These are phyloP conservation scores for Xenops minutus DNA, from an alignment of 2,797 vertebrate genomes.

Conservation along the genomic window DNA sequence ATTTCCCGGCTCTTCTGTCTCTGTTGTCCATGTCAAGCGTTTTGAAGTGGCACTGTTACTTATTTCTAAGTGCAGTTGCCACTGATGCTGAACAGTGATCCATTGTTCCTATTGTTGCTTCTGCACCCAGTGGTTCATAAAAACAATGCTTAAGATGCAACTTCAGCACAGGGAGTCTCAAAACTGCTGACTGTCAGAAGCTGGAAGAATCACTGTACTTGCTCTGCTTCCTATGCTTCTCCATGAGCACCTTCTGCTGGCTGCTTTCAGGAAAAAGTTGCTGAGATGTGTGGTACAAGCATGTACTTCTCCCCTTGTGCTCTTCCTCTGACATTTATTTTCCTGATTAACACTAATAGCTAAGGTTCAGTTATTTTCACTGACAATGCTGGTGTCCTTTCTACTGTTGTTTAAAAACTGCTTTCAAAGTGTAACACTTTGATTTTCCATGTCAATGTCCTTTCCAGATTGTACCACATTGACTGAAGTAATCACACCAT, in stretches of 20 bases:
- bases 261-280: not conserved
- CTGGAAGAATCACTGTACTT: not conserved
- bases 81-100: slow-evolving; percentile 64
- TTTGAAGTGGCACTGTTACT: slow-evolving; percentile 63
- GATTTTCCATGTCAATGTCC: not conserved
- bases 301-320: not conserved
- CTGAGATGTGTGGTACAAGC: not conserved
- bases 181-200: slow-evolving; percentile 45
- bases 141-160: slow-evolving; percentile 63
- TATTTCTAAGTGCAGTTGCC: slow-evolving; percentile 59
- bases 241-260: not conserved
- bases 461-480: not conserved
- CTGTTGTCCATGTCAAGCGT: slow-evolving; percentile 25
- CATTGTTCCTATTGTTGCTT: slow-evolving; percentile 64
- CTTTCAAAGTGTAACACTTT: not conserved
- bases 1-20: slow-evolving; percentile 54
- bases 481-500: not conserved
- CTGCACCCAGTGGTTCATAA: slow-evolving; percentile 48
- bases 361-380: not conserved
- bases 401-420: not conserved
- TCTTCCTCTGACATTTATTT: not conserved
- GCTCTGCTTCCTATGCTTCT: not conserved
- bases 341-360: not conserved
- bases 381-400: not conserved
- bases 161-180: slow-evolving; percentile 54